phyloP scores from a whole-genome alignment of 2,797 vertebrate genomes.

The Lates japonicus region DNA sequence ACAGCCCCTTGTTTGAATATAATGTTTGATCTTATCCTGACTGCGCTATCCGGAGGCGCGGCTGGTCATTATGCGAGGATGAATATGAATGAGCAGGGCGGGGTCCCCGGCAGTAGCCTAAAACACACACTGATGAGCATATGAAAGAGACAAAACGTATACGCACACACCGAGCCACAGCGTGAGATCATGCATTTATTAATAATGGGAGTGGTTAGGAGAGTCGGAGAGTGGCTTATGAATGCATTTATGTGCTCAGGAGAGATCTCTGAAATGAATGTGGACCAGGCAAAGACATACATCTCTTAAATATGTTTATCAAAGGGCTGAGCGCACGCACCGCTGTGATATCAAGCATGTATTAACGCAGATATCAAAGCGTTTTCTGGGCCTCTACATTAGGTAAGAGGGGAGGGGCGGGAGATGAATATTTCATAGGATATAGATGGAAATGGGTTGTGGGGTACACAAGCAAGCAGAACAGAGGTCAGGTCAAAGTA shows the following conservation, averaged over 20 bases:
- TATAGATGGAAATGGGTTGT: constrained; percentile 56
- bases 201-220: constrained; percentile 81
- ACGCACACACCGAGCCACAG: constrained; percentile 55
- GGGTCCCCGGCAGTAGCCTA: constrained; percentile 63
- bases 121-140: constrained; percentile 77
- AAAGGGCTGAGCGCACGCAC: constrained; percentile 72
- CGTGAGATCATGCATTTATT: constrained; percentile 84
- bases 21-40: constrained; percentile 80
- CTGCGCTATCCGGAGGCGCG: constrained; percentile 72
- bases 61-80: constrained; percentile 76
- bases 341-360: constrained; percentile 74
- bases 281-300: constrained; percentile 71
- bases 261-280: constrained; percentile 70
- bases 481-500: constrained; percentile 58
- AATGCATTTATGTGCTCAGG: constrained; percentile 81
- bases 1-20: constrained; percentile 74
- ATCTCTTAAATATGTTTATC: constrained; percentile 83
- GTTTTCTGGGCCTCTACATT: constrained; percentile 42
- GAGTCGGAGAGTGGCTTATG: constrained; percentile 70
- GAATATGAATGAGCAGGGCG: constrained; percentile 83
- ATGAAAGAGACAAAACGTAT: constrained; percentile 71
- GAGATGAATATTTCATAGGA: constrained; percentile 76
- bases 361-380: constrained; percentile 79
- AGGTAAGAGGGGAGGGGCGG: constrained; percentile 47
- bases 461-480: constrained; percentile 40